phyloP scores from a whole-genome alignment of 2,113 vertebrate genomes.

The Ailurus styani region DNA sequence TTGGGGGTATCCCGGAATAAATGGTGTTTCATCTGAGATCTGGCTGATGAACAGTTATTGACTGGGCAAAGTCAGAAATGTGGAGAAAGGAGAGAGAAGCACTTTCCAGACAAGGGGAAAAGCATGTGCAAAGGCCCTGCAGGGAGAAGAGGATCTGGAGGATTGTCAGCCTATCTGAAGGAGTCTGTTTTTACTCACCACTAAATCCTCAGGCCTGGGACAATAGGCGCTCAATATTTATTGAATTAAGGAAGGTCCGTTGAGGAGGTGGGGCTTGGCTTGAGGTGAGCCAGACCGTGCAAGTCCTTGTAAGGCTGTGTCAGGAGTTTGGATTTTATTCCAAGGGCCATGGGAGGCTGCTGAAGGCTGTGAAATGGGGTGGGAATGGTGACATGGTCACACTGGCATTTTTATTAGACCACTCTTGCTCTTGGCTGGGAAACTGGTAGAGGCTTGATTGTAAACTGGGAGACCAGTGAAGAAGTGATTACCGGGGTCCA shows the following conservation, averaged over 20 bases:
- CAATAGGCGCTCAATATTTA: neutral
- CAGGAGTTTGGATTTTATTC: slow-evolving; percentile 19
- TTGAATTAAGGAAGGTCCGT: neutral
- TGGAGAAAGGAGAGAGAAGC: neutral
- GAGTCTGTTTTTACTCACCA: neutral
- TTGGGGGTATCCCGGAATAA: neutral
- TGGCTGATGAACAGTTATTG: neutral
- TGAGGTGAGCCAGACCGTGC: neutral
- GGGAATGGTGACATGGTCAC: neutral
- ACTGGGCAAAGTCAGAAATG: neutral
- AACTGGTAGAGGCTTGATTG: neutral
- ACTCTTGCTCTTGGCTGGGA: neutral
- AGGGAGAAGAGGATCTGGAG: neutral
- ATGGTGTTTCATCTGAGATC: neutral
- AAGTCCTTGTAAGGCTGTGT: neutral
- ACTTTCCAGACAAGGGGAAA: neutral
- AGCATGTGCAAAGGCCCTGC: neutral
- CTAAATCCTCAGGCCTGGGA: neutral
- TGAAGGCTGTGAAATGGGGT: neutral
- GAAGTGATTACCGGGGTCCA: neutral
- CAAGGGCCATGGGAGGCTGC: neutral
- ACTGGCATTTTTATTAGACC: neutral
- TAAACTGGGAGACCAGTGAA: neutral
- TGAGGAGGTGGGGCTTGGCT: neutral
- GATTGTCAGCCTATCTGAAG: neutral